Conservation (phyloP, 2,797 vertebrate genomes). For the Microcaecilia unicolor region DNA sequence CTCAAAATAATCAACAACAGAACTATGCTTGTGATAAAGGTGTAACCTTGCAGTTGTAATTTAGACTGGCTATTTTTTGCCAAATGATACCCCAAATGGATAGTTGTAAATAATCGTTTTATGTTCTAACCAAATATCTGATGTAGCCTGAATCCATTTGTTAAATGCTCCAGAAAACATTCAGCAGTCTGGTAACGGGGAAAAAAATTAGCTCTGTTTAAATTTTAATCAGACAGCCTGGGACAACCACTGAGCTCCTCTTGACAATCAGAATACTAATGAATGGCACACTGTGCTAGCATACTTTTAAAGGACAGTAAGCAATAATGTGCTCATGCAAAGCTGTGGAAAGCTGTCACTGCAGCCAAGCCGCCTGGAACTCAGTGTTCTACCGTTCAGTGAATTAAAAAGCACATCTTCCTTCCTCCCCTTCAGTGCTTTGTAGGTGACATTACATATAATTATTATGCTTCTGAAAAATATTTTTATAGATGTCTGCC, state of each 20-base stretch:
- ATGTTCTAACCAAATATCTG: neutral
- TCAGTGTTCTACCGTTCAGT: constrained; percentile 10
- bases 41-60: neutral
- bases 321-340: constrained; percentile 11
- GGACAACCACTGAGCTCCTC: constrained; percentile 28
- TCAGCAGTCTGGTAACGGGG: constrained; percentile 11
- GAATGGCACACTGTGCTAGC: constrained; percentile 15
- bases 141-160: too few relatives aligned
- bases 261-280: constrained; percentile 33
- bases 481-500: too few relatives aligned
- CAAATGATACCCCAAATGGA: neutral
- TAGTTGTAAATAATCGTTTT: neutral
- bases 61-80: neutral
- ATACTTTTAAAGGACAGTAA: constrained; percentile 31
- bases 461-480: constrained; percentile 25
- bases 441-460: constrained; percentile 3
- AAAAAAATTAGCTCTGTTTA: constrained; percentile 36
- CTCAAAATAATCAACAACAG: neutral
- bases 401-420: too few relatives aligned
- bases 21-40: neutral
- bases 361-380: neutral
- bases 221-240: constrained; percentile 43
- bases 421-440: too few relatives aligned
- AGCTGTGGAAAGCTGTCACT: constrained; percentile 15
- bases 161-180: neutral